Conservation (phyloP, 2,113 vertebrate species). For the Silurus meridionalis region DNA sequence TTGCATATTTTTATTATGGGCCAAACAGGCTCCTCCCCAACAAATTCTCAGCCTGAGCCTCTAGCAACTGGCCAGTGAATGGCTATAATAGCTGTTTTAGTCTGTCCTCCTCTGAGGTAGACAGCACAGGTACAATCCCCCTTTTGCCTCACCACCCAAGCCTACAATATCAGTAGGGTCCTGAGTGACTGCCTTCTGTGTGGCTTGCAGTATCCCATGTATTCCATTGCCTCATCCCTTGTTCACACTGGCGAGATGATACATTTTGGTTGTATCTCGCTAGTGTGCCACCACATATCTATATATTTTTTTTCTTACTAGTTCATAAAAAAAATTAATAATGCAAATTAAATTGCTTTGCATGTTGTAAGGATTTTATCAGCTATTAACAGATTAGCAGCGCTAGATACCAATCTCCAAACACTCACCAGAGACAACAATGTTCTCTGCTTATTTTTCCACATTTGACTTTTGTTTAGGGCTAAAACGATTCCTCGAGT, state of each 20-base stretch:
- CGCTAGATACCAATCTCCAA: background rate
- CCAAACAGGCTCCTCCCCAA: background rate
- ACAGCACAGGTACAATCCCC: background rate
- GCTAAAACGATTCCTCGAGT: no score
- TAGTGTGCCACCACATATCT: background rate
- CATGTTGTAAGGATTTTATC: background rate
- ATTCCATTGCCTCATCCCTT: no score
- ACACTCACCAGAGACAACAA: background rate
- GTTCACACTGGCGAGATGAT: no score
- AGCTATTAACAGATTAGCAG: background rate
- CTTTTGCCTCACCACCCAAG: background rate
- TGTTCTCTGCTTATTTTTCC: background rate
- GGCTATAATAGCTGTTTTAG: background rate
- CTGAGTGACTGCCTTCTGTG: background rate
- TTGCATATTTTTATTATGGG: background rate
- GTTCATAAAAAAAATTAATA: no score
- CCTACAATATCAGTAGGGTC: background rate
- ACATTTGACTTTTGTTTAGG: no score
- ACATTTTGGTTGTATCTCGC: no score
- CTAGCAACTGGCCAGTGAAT: background rate
- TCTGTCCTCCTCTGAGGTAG: background rate
- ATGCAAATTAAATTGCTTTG: slow-evolving; percentile 7
- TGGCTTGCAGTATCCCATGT: no score
- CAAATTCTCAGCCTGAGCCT: background rate
- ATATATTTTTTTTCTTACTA: no score